A percentile compares a stretch with the other conserved stretches of the same genome.
phyloP scores from a whole-genome alignment of 1,140 invertebrate species.

The Bombus confusus region DNA sequence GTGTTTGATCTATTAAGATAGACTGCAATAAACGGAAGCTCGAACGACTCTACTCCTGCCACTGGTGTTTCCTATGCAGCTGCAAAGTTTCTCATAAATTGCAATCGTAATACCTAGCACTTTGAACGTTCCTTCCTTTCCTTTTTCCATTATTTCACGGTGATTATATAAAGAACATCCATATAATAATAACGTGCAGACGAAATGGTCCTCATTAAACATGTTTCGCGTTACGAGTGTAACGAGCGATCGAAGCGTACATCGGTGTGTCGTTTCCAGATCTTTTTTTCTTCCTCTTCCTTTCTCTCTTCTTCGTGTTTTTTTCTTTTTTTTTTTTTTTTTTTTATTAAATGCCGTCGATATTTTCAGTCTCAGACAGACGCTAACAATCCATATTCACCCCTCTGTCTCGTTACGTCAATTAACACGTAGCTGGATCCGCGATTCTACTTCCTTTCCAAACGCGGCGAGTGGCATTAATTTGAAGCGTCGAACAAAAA shows the following conservation, averaged over 20 bases:
- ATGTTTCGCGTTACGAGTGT: neutral
- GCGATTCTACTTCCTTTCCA: constrained; percentile 10
- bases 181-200: neutral
- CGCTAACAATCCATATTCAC: constrained; percentile 48
- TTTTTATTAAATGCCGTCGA: constrained; percentile 42
- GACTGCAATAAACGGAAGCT: neutral
- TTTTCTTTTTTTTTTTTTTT: constrained; percentile 33
- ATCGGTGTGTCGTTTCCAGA: neutral
- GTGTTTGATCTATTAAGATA: too few species aligned
- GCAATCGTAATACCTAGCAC: neutral
- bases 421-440: constrained; percentile 38
- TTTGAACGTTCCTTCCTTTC: neutral
- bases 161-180: neutral
- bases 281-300: neutral
- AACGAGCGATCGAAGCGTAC: constrained; percentile 14
- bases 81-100: neutral
- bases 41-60: neutral
- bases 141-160: neutral
- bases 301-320: neutral
- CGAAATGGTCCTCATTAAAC: constrained; percentile 12
- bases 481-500: constrained; percentile 46
- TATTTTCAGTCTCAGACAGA: constrained; percentile 38
- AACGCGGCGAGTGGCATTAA: constrained; percentile 41
- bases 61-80: neutral
- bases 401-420: constrained; percentile 48